Evolutionary conservation across 2,797 vertebrate genomes (phyloP).

Genomic region (Cossypha heuglini): DNA sequence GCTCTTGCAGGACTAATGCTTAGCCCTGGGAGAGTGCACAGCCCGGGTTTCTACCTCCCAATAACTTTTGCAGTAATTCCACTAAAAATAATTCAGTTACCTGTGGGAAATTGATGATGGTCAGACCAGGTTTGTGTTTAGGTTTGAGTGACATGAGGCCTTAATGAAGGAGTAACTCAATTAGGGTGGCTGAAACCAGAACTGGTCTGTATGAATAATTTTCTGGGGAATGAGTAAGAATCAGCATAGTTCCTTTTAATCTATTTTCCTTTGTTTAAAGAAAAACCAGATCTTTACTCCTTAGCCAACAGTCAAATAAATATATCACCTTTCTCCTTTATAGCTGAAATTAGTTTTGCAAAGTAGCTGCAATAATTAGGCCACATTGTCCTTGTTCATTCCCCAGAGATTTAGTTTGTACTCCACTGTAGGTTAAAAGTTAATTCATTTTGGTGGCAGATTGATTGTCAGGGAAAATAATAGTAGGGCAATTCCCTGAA

Average conservation of each 20-base stretch:
- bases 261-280: not conserved
- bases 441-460: slow-evolving; percentile 66
- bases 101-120: not conserved
- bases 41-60: not conserved
- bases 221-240: not conserved
- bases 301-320: not conserved
- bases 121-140: not conserved
- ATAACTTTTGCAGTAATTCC: not conserved
- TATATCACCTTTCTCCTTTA: not conserved
- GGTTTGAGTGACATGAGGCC: not conserved
- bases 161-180: not conserved
- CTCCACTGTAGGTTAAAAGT: slow-evolving; percentile 54
- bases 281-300: not conserved
- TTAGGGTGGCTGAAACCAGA: not conserved
- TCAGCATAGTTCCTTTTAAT: not conserved
- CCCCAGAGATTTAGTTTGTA: slow-evolving; percentile 27
- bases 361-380: slow-evolving; percentile 56
- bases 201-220: not conserved
- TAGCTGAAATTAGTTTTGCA: slow-evolving; percentile 19
- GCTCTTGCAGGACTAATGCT: not conserved
- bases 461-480: slow-evolving; percentile 63
- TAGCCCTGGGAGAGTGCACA: not conserved
- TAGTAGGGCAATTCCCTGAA: slow-evolving; percentile 55
- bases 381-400: slow-evolving; percentile 48
- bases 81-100: not conserved